Percentiles rank a stretch among this genome's conserved stretches.
phyloP scores from a whole-genome alignment of 92 coral and sea anemone genomes.

The Phenganax subtilis region DNA sequence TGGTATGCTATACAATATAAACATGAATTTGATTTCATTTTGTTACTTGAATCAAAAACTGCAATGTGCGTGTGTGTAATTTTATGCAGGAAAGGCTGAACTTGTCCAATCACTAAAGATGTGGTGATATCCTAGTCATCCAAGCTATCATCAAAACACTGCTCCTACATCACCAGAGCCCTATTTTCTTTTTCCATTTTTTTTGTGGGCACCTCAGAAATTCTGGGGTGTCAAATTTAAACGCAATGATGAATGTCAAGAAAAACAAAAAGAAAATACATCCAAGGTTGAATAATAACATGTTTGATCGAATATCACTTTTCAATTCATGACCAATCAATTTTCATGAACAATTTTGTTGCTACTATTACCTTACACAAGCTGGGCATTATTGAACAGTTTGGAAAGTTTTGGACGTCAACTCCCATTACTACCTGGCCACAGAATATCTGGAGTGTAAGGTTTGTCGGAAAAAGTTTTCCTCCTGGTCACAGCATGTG shows the following conservation, averaged over 20 bases:
- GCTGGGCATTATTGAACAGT: no score
- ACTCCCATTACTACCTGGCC: no score
- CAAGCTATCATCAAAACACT: not conserved
- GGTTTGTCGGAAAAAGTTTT: no score
- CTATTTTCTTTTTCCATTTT: slow-evolving; percentile 21
- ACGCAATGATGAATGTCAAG: slow-evolving; percentile 19
- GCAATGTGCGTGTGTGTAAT: not conserved
- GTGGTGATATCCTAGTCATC: slow-evolving; percentile 19
- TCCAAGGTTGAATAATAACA: slow-evolving; percentile 5
- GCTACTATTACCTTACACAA: no score
- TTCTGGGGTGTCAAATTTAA: slow-evolving; percentile 11
- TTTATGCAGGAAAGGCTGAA: not conserved
- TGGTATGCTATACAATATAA: not conserved
- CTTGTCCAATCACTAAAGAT: not conserved
- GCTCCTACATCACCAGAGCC: slow-evolving; percentile 19
- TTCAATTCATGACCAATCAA: no score
- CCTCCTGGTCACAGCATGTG: not conserved
- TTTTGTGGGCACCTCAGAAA: slow-evolving; percentile 34
- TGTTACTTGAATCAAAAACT: not conserved
- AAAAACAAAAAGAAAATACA: slow-evolving; percentile 2
- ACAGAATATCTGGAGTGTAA: no score
- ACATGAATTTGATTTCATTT: not conserved
- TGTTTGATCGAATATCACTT: not conserved
- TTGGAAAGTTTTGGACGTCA: no score
- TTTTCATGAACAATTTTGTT: no score